A percentile compares a stretch with the other conserved stretches of the same genome.
These are phyloP conservation scores for Stramonita haemastoma DNA, from an alignment of 2,888 invertebrate species.

Conservation along the genomic window DNA sequence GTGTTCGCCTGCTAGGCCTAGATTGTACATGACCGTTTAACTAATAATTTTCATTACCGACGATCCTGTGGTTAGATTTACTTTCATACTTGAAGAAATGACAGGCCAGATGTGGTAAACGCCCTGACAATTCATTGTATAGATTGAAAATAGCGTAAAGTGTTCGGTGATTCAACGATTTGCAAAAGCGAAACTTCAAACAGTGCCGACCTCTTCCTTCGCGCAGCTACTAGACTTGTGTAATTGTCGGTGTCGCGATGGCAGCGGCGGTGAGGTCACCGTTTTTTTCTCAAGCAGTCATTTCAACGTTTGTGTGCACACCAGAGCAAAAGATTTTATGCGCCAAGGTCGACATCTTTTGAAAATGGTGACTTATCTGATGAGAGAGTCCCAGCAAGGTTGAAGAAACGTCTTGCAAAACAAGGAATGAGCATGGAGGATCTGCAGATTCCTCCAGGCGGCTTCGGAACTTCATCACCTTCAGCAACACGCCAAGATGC, in stretches of 20 bases:
- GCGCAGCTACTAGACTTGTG: too few species aligned
- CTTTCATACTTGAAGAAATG: neutral
- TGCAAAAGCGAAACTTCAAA: neutral
- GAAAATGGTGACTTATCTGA: neutral
- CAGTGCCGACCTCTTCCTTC: neutral
- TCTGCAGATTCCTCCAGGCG: neutral
- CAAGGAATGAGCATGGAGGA: slow-evolving; percentile 37
- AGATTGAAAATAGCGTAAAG: neutral
- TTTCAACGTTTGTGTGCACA: neutral
- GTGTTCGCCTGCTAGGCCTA: neutral
- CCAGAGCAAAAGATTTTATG: neutral
- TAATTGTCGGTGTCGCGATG: neutral
- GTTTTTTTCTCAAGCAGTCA: neutral
- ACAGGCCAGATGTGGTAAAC: neutral
- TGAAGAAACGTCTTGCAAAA: slow-evolving; percentile 46
- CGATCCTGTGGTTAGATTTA: too few species aligned
- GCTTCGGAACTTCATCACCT: slow-evolving; percentile 22
- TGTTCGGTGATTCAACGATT: neutral
- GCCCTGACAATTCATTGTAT: neutral
- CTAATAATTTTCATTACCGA: too few species aligned
- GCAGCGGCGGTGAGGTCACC: neutral
- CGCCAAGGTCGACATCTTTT: neutral
- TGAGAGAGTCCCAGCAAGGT: slow-evolving; percentile 42
- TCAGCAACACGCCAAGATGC: slow-evolving; percentile 26
- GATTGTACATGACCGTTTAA: neutral